A percentile compares a stretch with the other conserved stretches of the same genome.
phyloP scores from a whole-genome alignment of 2,113 vertebrate species.

The Larimichthys polyactis region DNA sequence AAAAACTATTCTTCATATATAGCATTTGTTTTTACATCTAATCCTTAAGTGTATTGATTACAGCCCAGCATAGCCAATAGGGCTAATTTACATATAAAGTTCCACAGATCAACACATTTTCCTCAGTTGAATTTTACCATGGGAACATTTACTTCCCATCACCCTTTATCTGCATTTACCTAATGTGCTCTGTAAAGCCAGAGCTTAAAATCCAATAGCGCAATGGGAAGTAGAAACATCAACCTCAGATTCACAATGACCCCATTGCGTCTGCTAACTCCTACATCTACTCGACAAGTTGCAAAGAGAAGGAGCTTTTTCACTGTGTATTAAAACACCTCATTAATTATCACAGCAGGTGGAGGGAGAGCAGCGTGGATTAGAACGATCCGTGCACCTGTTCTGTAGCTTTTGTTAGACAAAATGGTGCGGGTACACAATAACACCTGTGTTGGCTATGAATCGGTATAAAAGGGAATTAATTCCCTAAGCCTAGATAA shows the following conservation, averaged over 20 bases:
- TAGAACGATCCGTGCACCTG: conserved; percentile 71
- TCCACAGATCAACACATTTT: conserved; percentile 8
- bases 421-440: conserved; percentile 66
- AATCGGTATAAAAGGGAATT: conserved; percentile 32
- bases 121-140: neutral
- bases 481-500: conserved; percentile 36
- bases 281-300: conserved; percentile 29
- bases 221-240: conserved; percentile 48
- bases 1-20: neutral
- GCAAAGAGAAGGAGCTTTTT: conserved; percentile 49
- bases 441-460: conserved; percentile 64
- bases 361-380: conserved; percentile 61
- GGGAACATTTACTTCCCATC: conserved; percentile 17
- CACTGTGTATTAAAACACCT: conserved; percentile 58
- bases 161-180: conserved; percentile 26
- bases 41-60: neutral
- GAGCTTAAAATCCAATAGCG: conserved; percentile 46
- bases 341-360: conserved; percentile 81
- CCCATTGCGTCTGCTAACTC: conserved; percentile 56
- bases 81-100: neutral
- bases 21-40: neutral
- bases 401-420: conserved; percentile 62
- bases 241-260: conserved; percentile 52
- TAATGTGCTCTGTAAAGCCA: conserved; percentile 26
- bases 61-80: neutral